Conservation (phyloP, 2,888 invertebrate genomes). For the Anaspis maculata region DNA sequence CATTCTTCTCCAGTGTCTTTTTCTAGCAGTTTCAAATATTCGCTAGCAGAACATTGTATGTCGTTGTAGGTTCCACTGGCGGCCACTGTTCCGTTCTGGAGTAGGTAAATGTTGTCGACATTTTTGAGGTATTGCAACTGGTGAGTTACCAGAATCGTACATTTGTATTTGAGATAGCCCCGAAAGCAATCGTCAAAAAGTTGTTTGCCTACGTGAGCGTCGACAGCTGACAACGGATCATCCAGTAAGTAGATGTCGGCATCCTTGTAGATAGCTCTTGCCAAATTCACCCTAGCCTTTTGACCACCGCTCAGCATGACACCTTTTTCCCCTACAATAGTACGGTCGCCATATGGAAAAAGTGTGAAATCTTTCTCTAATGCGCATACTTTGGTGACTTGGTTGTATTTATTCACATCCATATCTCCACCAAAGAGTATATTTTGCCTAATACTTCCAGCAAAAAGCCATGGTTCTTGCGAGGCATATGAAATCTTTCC, state of each 20-base stretch:
- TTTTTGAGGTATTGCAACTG: constrained; percentile 9
- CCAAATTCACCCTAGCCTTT: constrained; percentile 66
- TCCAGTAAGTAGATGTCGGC: constrained; percentile 68
- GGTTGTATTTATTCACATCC: constrained; percentile 46
- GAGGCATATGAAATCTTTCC: constrained; percentile 45
- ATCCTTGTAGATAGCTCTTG: constrained; percentile 60
- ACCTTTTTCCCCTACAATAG: constrained; percentile 71
- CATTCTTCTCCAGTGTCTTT: neutral
- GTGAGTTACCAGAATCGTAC: constrained; percentile 9
- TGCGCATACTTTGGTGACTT: constrained; percentile 53
- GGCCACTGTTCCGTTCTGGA: constrained; percentile 8
- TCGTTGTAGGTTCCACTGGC: constrained; percentile 16
- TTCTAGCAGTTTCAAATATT: neutral
- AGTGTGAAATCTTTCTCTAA: constrained; percentile 57
- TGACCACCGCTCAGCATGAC: constrained; percentile 70
- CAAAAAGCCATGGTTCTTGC: constrained; percentile 51
- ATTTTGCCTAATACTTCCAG: constrained; percentile 57
- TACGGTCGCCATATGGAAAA: constrained; percentile 64
- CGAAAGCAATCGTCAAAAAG: constrained; percentile 61
- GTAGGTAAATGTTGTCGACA: constrained; percentile 7
- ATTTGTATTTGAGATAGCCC: constrained; percentile 37
- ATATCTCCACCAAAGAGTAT: constrained; percentile 60
- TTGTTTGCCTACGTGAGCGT: constrained; percentile 59
- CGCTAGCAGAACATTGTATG: constrained; percentile 2
- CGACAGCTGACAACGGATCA: constrained; percentile 70